These are phyloP conservation scores for Alviniconcha marisindica DNA, from an alignment of 1,140 invertebrate genomes.

Conservation along the genomic window DNA sequence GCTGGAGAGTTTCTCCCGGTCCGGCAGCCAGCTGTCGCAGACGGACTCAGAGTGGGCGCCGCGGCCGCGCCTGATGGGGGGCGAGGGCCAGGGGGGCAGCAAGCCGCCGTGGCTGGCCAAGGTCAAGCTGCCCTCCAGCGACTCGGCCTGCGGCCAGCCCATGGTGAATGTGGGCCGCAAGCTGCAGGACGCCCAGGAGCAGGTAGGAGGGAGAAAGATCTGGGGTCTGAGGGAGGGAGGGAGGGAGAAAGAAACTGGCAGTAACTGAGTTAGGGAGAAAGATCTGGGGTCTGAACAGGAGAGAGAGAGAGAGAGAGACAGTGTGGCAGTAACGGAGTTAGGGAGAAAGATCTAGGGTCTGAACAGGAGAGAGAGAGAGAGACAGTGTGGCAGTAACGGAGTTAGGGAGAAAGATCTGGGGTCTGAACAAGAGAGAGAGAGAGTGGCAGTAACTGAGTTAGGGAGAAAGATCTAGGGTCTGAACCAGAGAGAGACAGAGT, in stretches of 20 bases:
- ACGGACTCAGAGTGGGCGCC: background rate
- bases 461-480: too few relatives aligned
- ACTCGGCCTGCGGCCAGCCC: background rate
- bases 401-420: too few relatives aligned
- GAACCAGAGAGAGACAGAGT: too few relatives aligned
- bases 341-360: background rate
- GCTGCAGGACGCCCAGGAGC: slow-evolving; percentile 31
- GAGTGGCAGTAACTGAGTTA: too few relatives aligned
- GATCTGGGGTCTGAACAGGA: too few relatives aligned
- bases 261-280: too few relatives aligned
- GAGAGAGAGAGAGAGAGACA: too few relatives aligned
- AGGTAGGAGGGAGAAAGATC: background rate
- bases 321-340: background rate
- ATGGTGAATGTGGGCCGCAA: background rate
- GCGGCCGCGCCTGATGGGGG: background rate
- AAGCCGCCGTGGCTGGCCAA: slow-evolving; percentile 9
- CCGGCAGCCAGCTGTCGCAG: background rate
- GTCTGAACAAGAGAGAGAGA: too few relatives aligned
- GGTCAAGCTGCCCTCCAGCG: background rate
- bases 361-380: background rate
- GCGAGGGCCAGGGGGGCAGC: background rate
- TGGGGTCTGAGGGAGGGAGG: too few relatives aligned
- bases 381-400: too few relatives aligned
- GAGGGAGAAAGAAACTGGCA: too few relatives aligned
- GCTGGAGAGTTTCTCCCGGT: background rate